phyloP scores from a whole-genome alignment of 2,113 vertebrate species.

The Holacanthus passer region DNA sequence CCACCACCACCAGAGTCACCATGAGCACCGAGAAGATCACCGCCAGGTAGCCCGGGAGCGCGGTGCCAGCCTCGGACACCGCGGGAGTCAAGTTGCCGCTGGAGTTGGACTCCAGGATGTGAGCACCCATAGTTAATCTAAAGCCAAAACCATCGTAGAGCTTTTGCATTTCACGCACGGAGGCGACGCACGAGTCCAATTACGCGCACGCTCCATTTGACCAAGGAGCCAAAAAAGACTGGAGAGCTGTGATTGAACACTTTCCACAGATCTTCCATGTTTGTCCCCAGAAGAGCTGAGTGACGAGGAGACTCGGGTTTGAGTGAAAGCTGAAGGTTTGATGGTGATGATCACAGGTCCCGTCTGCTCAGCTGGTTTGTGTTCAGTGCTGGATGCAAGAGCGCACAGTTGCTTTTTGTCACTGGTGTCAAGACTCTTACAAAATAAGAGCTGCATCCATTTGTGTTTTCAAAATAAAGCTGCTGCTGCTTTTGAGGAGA shows the following conservation, averaged over 20 bases:
- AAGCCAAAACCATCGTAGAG: conserved; percentile 44
- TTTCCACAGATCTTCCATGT: conserved; percentile 58
- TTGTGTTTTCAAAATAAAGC: conserved; percentile 54
- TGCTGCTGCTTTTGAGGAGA: background rate
- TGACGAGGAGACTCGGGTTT: background rate
- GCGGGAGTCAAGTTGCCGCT: conserved; percentile 78
- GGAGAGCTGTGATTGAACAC: conserved; percentile 23
- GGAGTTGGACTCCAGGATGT: conserved; percentile 79
- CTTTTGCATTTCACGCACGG: conserved; percentile 35
- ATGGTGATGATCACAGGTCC: too few species aligned
- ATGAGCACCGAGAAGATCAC: conserved; percentile 87
- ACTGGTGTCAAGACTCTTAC: background rate
- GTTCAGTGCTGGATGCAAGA: conserved; percentile 40
- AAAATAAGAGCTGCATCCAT: conserved; percentile 36
- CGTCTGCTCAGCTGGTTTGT: background rate
- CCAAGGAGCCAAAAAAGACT: conserved; percentile 29
- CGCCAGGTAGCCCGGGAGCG: conserved; percentile 71
- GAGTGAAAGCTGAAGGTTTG: background rate
- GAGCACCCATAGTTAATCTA: conserved; percentile 70
- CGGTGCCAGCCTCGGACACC: conserved; percentile 54
- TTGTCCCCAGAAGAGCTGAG: background rate
- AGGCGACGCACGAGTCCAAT: conserved; percentile 36
- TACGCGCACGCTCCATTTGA: conserved; percentile 52
- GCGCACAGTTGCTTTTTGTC: conserved; percentile 55
- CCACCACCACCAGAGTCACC: conserved; percentile 86